These are phyloP conservation scores for Urocynchramus pylzowi DNA, from an alignment of 2,113 vertebrate species.

Conservation along the genomic window DNA sequence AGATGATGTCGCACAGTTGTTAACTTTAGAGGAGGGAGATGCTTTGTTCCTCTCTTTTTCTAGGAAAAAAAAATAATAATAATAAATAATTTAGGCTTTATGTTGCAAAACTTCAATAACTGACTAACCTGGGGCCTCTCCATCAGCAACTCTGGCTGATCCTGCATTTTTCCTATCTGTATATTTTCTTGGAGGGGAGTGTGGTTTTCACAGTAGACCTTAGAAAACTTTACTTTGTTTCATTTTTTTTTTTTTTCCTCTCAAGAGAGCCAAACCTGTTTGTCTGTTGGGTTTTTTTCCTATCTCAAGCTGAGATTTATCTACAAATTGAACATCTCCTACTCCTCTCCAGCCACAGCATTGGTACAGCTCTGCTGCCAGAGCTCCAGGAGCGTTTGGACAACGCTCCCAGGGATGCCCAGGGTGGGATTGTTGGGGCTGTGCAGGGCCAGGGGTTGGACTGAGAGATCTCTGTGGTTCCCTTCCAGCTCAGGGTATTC, in stretches of 20 bases:
- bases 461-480: neutral
- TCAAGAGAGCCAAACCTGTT: neutral
- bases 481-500: neutral
- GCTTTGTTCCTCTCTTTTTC: neutral
- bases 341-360: rapidly evolving
- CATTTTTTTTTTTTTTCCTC: neutral
- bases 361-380: neutral
- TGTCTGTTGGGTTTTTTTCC: neutral
- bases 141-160: neutral
- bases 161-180: neutral
- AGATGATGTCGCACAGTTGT: slow-evolving; percentile 9
- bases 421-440: neutral
- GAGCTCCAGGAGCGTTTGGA: neutral
- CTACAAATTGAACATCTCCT: neutral
- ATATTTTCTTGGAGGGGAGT: neutral
- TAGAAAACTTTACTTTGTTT: neutral
- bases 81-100: slow-evolving; percentile 40
- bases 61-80: neutral
- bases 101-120: slow-evolving; percentile 16
- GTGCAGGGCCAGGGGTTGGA: neutral
- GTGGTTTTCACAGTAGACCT: neutral
- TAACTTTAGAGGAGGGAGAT: neutral
- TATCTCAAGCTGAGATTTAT: neutral
- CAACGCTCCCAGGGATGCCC: neutral
- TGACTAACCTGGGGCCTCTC: neutral